phyloP scores from a whole-genome alignment of 2,113 vertebrate genomes.

The Clarias gariepinus region DNA sequence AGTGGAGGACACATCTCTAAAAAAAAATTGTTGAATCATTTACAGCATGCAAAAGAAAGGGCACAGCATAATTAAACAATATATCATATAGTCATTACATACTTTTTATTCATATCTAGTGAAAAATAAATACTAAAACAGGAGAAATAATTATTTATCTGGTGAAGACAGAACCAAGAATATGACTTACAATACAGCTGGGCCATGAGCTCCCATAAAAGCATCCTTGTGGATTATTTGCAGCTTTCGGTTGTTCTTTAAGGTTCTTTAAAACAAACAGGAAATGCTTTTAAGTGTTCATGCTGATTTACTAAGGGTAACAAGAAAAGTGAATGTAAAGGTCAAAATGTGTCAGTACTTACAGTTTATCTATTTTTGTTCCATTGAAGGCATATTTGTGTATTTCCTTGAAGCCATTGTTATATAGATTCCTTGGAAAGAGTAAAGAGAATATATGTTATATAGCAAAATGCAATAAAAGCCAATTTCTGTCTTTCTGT shows the following conservation, averaged over 20 bases:
- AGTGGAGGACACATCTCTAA: conserved; percentile 84
- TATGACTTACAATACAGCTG: conserved; percentile 80
- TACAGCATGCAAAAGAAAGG: background rate
- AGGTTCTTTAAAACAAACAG: conserved; percentile 68
- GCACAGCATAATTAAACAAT: background rate
- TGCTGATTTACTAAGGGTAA: background rate
- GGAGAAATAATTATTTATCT: background rate
- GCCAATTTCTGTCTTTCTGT: too few species aligned
- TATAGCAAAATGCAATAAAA: background rate
- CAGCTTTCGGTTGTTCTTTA: conserved; percentile 83
- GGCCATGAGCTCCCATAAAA: conserved; percentile 78
- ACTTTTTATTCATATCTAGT: background rate
- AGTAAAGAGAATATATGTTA: background rate
- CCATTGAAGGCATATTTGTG: conserved; percentile 84
- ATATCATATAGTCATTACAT: background rate
- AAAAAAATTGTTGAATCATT: background rate
- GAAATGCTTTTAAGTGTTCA: background rate
- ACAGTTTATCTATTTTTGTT: conserved; percentile 83
- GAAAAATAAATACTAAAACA: background rate
- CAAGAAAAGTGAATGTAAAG: background rate
- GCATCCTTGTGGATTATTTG: conserved; percentile 77
- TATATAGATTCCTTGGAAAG: conserved; percentile 78
- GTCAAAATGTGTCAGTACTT: conserved; percentile 20
- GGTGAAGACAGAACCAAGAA: background rate
- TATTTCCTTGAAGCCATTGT: conserved; percentile 88